Evolutionary conservation across 64 coral and sea anemone genomes (phyloP).

Genomic region (Porites australiensis): DNA sequence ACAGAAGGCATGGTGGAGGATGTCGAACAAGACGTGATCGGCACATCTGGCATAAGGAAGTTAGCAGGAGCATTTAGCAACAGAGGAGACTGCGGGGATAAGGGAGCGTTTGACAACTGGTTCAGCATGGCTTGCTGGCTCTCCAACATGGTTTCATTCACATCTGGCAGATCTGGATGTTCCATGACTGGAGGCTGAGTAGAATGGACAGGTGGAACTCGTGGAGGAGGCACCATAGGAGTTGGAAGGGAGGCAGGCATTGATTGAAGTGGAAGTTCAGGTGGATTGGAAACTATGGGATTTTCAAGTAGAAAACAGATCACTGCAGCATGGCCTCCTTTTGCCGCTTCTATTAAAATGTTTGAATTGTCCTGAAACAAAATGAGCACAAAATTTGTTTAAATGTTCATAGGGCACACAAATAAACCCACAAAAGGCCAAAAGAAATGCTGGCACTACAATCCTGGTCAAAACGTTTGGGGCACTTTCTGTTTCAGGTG

Average conservation of each 20-base stretch:
- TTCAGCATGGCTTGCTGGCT: conserved; percentile 58
- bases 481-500: no score
- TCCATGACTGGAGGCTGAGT: conserved; percentile 90
- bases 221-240: conserved; percentile 89
- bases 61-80: conserved; percentile 46
- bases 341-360: conserved; percentile 96
- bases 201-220: conserved; percentile 94
- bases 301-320: conserved; percentile 90
- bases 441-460: no score
- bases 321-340: conserved; percentile 96
- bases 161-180: conserved; percentile 80
- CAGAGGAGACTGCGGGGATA: conserved; percentile 81
- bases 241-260: conserved; percentile 77
- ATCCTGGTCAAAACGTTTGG: no score
- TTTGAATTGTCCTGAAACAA: conserved; percentile 90
- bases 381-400: background rate
- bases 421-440: no score
- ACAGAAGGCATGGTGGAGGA: conserved; percentile 77
- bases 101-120: conserved; percentile 73
- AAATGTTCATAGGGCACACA: background rate
- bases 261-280: conserved; percentile 85
- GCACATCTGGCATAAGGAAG: conserved; percentile 76
- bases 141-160: conserved; percentile 61
- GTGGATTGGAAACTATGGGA: conserved; percentile 82
- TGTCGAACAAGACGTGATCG: conserved; percentile 73